These are phyloP conservation scores for Brenthis ino DNA, from an alignment of 2,888 invertebrate species.

Conservation along the genomic window DNA sequence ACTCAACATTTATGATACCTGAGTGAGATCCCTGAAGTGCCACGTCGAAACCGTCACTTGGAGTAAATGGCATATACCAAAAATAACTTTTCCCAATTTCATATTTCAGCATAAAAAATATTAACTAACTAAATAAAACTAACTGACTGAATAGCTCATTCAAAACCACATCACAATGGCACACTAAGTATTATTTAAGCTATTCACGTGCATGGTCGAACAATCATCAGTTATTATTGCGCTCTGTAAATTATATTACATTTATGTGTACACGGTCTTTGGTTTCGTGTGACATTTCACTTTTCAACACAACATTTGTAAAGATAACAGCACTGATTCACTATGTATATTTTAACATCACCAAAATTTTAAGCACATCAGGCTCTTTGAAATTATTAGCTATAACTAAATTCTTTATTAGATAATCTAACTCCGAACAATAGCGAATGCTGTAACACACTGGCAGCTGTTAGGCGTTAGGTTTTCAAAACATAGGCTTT, in stretches of 20 bases:
- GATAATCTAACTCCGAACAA: slow-evolving; percentile 33
- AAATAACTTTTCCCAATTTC: slow-evolving; percentile 21
- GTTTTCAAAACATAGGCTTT: slow-evolving; percentile 41
- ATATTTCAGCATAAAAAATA: slow-evolving; percentile 4
- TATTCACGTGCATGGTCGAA: slow-evolving; percentile 14
- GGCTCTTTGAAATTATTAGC: neutral
- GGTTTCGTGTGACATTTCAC: slow-evolving; percentile 21
- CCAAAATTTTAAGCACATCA: neutral
- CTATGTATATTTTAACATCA: neutral
- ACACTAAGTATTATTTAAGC: slow-evolving; percentile 18
- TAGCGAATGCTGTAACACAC: slow-evolving; percentile 26
- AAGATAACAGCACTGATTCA: neutral
- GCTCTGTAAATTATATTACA: slow-evolving; percentile 34
- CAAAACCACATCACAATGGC: slow-evolving; percentile 6
- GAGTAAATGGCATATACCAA: slow-evolving; percentile 23
- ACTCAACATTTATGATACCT: slow-evolving; percentile 23
- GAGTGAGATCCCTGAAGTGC: slow-evolving; percentile 29
- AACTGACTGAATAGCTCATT: neutral
- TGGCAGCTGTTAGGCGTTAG: slow-evolving; percentile 29
- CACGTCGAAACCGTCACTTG: slow-evolving; percentile 21
- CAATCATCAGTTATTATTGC: slow-evolving; percentile 30
- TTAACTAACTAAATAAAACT: neutral
- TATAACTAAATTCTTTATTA: slow-evolving; percentile 11
- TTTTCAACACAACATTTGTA: slow-evolving; percentile 17
- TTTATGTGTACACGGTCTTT: slow-evolving; percentile 27